Percentiles rank a stretch among this genome's conserved stretches.
Conservation (phyloP, 2,797 vertebrate genomes). For the Sebastiscus tertius region DNA sequence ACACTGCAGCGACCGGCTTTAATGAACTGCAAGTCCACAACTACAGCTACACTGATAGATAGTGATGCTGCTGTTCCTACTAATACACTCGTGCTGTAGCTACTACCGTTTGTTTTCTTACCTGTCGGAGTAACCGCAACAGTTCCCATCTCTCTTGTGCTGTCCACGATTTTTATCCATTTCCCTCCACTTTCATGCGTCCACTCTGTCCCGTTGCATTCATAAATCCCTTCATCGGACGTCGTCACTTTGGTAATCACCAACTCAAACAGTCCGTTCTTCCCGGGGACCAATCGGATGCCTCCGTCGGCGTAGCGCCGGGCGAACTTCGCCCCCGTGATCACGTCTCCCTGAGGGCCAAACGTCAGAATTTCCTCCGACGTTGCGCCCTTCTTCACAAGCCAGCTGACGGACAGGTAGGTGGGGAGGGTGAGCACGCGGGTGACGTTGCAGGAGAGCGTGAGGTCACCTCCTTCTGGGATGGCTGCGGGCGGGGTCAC, state of each 20-base stretch:
- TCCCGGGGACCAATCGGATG: constrained; percentile 85
- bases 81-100: neutral
- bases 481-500: constrained; percentile 50
- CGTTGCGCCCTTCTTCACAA: constrained; percentile 68
- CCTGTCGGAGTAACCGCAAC: constrained; percentile 88
- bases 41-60: neutral
- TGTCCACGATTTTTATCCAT: constrained; percentile 93
- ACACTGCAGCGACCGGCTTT: neutral
- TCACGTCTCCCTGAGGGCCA: constrained; percentile 86
- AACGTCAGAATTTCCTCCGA: constrained; percentile 84
- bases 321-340: constrained; percentile 73
- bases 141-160: constrained; percentile 82
- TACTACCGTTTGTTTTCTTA: constrained; percentile 65
- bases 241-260: constrained; percentile 81
- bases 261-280: constrained; percentile 81
- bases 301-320: constrained; percentile 85
- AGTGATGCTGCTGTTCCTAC: neutral
- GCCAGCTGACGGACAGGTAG: constrained; percentile 92
- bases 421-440: constrained; percentile 83
- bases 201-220: constrained; percentile 90
- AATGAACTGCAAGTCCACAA: neutral
- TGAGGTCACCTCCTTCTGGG: constrained; percentile 86
- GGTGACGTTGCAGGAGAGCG: constrained; percentile 85
- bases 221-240: constrained; percentile 85
- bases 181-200: constrained; percentile 82